Percentiles rank a stretch among this genome's conserved stretches.
Conservation (phyloP, 2,797 vertebrate genomes). For the Momotus momota region DNA sequence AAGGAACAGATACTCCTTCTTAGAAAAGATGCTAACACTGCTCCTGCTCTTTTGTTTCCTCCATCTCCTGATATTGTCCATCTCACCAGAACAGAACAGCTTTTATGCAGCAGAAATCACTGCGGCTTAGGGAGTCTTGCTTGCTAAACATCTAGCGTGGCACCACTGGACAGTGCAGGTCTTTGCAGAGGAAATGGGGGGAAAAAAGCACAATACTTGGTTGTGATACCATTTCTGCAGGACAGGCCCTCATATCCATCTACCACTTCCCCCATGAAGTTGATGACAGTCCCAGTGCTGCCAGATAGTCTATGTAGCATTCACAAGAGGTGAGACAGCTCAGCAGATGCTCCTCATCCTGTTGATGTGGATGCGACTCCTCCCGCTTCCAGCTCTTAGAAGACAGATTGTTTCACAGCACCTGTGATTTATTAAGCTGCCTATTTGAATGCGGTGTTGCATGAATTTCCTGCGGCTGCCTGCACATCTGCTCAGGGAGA, state of each 20-base stretch:
- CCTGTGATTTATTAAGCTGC: slow-evolving; percentile 34
- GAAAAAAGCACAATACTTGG: background rate
- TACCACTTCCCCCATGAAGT: background rate
- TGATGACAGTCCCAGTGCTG: background rate
- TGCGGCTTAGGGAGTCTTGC: background rate
- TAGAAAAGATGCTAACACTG: accelerated
- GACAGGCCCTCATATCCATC: background rate
- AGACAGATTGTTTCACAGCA: background rate
- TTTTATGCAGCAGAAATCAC: background rate
- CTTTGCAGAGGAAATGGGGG: background rate
- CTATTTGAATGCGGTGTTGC: background rate
- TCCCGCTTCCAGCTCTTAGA: accelerated
- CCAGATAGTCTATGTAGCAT: background rate
- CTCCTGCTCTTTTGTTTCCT: background rate
- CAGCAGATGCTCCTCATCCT: background rate
- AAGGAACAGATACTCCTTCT: background rate
- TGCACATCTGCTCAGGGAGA: background rate
- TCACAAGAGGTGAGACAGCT: background rate
- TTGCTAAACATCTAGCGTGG: too few species aligned
- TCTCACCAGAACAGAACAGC: background rate
- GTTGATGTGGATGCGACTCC: background rate
- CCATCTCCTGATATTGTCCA: background rate
- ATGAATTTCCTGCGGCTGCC: background rate
- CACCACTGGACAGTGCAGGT: background rate
- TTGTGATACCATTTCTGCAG: background rate